Conservation (phyloP, 2,797 vertebrate genomes). For the Esox lucius region DNA sequence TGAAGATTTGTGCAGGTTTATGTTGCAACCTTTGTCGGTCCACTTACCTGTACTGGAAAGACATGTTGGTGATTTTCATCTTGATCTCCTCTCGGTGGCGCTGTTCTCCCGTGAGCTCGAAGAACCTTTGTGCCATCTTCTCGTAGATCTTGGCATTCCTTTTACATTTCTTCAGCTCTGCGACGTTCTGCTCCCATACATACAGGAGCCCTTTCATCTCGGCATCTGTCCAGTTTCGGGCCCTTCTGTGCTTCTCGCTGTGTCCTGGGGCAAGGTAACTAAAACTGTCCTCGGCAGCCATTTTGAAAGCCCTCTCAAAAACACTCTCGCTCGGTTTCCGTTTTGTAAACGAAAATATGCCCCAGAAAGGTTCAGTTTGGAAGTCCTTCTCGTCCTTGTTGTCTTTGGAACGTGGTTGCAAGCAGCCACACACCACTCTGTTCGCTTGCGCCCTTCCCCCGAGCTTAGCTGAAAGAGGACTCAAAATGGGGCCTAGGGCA, state of each 20-base stretch:
- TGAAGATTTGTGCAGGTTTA: background rate
- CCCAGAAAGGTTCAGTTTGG: conserved; percentile 56
- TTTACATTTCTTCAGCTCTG: conserved; percentile 95
- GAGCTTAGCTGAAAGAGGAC: conserved; percentile 83
- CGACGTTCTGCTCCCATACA: conserved; percentile 96
- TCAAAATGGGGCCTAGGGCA: conserved; percentile 99
- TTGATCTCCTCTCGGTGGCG: conserved; percentile 98
- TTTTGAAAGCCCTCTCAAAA: conserved; percentile 67
- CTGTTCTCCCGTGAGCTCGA: conserved; percentile 93
- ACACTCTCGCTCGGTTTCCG: conserved; percentile 28
- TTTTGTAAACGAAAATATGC: conserved; percentile 44
- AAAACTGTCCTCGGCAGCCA: conserved; percentile 90
- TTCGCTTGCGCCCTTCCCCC: conserved; percentile 67
- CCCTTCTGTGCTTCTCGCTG: conserved; percentile 93
- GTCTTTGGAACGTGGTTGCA: conserved; percentile 56
- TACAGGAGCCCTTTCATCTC: conserved; percentile 98
- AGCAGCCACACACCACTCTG: conserved; percentile 53
- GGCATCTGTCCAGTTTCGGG: conserved; percentile 97
- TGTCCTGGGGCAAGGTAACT: conserved; percentile 86
- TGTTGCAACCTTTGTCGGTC: background rate
- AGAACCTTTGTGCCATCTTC: conserved; percentile 98
- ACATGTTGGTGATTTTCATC: conserved; percentile 99
- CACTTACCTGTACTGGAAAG: conserved; percentile 98
- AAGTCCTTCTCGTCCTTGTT: conserved; percentile 65
- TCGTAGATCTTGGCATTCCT: conserved; percentile 98